A percentile compares a stretch with the other conserved stretches of the same genome.
Evolutionary conservation across 2,888 invertebrate genomes (phyloP).

Genomic region (Rhagium mordax): DNA sequence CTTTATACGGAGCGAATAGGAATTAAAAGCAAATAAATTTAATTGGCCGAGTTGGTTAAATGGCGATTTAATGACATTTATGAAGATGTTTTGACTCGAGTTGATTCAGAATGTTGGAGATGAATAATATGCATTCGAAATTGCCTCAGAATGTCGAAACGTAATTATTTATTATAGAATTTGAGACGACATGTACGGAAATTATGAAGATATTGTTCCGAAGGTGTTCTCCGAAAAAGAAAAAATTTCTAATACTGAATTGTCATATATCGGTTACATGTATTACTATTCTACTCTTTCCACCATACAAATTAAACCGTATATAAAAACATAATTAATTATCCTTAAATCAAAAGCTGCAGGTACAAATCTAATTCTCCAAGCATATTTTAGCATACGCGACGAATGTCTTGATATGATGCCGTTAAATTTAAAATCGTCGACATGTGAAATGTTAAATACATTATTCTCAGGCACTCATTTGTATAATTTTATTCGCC

Average conservation of each 20-base stretch:
- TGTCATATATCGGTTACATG: too few relatives aligned
- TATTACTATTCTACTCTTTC: too few relatives aligned
- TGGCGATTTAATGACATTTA: conserved; percentile 4
- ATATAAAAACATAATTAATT: neutral
- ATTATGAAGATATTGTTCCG: too few relatives aligned
- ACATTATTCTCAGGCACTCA: too few relatives aligned
- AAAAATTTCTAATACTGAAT: too few relatives aligned
- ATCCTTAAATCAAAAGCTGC: neutral
- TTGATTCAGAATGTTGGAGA: too few relatives aligned
- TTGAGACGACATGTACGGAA: too few relatives aligned
- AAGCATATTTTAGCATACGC: neutral
- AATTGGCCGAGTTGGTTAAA: neutral
- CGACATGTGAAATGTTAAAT: neutral
- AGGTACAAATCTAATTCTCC: neutral
- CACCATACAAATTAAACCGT: neutral
- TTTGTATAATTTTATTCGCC: neutral
- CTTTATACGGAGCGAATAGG: conserved; percentile 14
- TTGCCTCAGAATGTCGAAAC: neutral
- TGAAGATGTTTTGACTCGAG: conserved; percentile 4
- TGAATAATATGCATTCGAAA: neutral
- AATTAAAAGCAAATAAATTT: conserved; percentile 10
- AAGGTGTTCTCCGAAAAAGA: too few relatives aligned
- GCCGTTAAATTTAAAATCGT: neutral
- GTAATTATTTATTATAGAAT: neutral
- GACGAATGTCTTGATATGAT: too few relatives aligned